Percentiles rank a stretch among this genome's conserved stretches.
Conservation (phyloP, 2,888 invertebrate species). For the Dorcus hopei region DNA sequence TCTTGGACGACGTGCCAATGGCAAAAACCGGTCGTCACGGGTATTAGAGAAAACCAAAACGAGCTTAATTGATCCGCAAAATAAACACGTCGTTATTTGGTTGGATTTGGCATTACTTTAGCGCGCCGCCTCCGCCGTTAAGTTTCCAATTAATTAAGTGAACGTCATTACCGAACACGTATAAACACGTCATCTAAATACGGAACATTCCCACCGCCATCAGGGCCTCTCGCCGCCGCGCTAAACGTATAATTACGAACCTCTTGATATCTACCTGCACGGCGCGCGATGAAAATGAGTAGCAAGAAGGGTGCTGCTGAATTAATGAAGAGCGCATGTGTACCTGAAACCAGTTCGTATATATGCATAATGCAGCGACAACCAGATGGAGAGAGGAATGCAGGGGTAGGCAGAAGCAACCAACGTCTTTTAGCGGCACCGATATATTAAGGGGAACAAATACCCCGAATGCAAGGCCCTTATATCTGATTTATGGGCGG, state of each 20-base stretch:
- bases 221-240: background rate
- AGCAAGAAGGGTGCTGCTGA: slow-evolving; percentile 13
- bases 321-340: slow-evolving; percentile 21
- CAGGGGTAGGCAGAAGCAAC: slow-evolving; percentile 5
- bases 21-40: no score
- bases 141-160: no score
- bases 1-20: no score
- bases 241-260: slow-evolving; percentile 12
- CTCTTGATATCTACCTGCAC: slow-evolving; percentile 4
- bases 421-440: slow-evolving; percentile 1
- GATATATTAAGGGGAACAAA: slow-evolving; percentile 11
- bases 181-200: no score
- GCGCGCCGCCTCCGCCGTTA: no score
- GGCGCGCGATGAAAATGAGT: slow-evolving; percentile 12
- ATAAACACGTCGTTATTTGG: no score
- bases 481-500: slow-evolving; percentile 13
- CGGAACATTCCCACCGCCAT: no score
- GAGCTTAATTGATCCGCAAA: no score
- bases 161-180: no score
- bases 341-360: slow-evolving; percentile 8
- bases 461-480: slow-evolving; percentile 6
- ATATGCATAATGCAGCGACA: slow-evolving; percentile 25
- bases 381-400: slow-evolving; percentile 19
- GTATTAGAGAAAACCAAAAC: no score
- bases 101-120: no score